phyloP scores from a whole-genome alignment of 2,888 invertebrate species.

The Muschampia plurimacula region DNA sequence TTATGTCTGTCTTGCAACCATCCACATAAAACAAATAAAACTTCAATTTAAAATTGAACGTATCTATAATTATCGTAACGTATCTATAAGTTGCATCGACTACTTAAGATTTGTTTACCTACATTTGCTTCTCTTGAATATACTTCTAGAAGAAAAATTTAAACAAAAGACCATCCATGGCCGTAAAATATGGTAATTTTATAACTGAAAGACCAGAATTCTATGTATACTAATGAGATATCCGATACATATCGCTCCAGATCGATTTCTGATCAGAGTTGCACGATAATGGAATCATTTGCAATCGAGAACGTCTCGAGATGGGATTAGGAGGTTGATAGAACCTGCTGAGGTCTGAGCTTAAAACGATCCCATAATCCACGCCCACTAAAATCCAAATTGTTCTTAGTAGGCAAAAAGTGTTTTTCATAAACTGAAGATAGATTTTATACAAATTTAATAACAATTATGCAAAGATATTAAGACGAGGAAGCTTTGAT shows the following conservation, averaged over 20 bases:
- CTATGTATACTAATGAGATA: slow-evolving; percentile 23
- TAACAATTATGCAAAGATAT: too few species aligned
- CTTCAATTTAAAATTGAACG: too few species aligned
- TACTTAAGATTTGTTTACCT: too few species aligned
- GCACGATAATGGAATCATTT: slow-evolving; percentile 29
- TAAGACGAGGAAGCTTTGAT: too few species aligned
- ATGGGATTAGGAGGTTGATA: slow-evolving; percentile 17
- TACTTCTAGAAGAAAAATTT: background rate
- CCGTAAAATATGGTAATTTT: background rate
- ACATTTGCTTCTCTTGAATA: too few species aligned
- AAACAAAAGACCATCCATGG: background rate
- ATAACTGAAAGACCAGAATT: background rate
- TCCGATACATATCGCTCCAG: background rate
- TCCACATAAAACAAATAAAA: too few species aligned
- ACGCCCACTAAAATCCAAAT: background rate
- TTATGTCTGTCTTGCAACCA: too few species aligned
- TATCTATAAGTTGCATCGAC: too few species aligned
- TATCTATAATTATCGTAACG: too few species aligned
- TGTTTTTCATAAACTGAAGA: too few species aligned
- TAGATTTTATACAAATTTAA: too few species aligned
- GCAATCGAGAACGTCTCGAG: slow-evolving; percentile 28
- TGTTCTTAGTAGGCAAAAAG: background rate
- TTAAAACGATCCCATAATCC: background rate
- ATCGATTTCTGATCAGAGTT: slow-evolving; percentile 23
- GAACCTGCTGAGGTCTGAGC: background rate